These are phyloP conservation scores for Babyrousa celebensis DNA, from an alignment of 2,797 vertebrate genomes.

Conservation along the genomic window DNA sequence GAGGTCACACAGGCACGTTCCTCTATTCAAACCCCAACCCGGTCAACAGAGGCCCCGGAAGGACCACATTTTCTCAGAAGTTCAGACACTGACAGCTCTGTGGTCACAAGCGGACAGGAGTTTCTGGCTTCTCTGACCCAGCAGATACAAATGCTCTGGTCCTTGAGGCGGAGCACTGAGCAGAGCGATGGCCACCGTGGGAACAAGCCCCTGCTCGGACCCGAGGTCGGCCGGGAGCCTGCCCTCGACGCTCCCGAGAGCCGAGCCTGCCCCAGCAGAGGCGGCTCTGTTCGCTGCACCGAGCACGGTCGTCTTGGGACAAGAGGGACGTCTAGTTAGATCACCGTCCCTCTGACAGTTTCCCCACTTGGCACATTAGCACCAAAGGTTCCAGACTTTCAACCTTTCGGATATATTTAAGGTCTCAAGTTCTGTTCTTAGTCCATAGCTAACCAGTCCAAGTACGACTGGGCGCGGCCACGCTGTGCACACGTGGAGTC, in stretches of 20 bases:
- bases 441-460: too few species aligned
- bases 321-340: not conserved
- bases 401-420: not conserved
- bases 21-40: not conserved
- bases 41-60: not conserved
- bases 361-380: not conserved
- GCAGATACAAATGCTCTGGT: not conserved
- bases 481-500: too few species aligned
- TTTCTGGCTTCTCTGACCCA: not conserved
- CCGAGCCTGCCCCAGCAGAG: not conserved
- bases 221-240: not conserved
- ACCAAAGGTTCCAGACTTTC: not conserved
- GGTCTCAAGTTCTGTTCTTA: not conserved
- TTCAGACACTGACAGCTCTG: not conserved
- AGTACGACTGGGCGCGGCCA: not conserved
- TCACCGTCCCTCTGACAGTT: not conserved
- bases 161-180: not conserved
- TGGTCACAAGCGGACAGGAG: not conserved
- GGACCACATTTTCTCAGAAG: not conserved
- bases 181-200: not conserved
- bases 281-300: not conserved
- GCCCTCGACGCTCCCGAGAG: accelerated
- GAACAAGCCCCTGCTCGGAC: not conserved
- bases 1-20: not conserved
- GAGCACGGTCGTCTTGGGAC: not conserved